Base-by-base conservation (phyloP, 2,113 vertebrate genomes). In the Echinops telfairi region DNA sequence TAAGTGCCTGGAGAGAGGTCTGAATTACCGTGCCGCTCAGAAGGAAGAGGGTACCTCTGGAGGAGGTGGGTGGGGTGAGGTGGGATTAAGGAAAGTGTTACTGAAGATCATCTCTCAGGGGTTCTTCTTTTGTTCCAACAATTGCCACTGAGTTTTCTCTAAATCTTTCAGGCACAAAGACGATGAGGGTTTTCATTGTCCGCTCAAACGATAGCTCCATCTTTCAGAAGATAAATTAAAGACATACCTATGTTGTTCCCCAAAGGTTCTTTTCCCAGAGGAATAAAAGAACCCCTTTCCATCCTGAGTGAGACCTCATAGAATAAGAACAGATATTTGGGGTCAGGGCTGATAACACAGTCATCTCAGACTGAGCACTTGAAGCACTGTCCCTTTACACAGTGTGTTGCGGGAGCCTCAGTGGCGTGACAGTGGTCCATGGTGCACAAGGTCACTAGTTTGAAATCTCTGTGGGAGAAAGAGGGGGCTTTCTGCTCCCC, bases 221-320 rank as follows among this genome's bases (percentile, higher is more conserved):
- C 38, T 85, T 83, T 22, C 60, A 83, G 75, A 81, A 84, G 58
- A 88, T 77, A 80, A 70, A n/a, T 36, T 16, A 36, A 88, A 90
- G 73, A 83, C 6, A 78, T 60, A 9, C 15, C 75, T 79, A 33
- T 11, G 22, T 62, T 62, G 47, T 88, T 89, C 58, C 53, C 73
- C 81, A 89, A 78, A 9, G 60, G 40, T 22, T 79, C 47, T 68
- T 77, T 95, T 73, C 47, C 80, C 31, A 86, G 36, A 83, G n/a
- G 16, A n/a, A 36, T 23, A 38, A 77, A 73, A 77, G 4, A 57
- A 36, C 29, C 62, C 22, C 17, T 73, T 83, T 83, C 27, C 60
- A 91, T 95, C 78, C 57, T n/a, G 11, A 87, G 40, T 15, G 38
- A 94, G 60, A 85, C 4, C 19, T 89, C 75, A 90, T 86, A 78